These are phyloP conservation scores for Pangasianodon gigas DNA, from an alignment of 2,113 vertebrate genomes.

Conservation along the genomic window DNA sequence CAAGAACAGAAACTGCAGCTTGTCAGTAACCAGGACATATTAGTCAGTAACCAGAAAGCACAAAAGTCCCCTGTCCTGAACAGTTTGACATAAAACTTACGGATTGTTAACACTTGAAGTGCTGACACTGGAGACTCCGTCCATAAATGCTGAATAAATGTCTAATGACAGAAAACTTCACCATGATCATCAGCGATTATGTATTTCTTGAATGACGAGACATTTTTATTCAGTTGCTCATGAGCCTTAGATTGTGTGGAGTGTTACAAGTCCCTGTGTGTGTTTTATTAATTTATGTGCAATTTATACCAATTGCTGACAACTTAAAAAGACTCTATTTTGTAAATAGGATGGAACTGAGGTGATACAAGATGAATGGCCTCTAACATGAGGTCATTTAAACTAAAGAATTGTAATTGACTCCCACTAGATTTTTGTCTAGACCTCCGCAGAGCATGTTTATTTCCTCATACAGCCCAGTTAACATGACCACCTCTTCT, in stretches of 20 bases:
- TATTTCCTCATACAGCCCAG: too few species aligned
- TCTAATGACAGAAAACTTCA: background rate
- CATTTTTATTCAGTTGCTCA: background rate
- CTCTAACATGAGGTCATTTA: background rate
- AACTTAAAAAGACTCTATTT: background rate
- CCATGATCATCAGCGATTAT: background rate
- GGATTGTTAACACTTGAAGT: background rate
- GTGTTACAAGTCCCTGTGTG: background rate
- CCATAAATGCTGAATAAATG: background rate
- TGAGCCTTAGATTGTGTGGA: background rate
- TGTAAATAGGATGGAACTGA: background rate
- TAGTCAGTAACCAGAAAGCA: background rate
- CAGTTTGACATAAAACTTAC: background rate
- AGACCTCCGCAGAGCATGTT: background rate
- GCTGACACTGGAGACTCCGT: background rate
- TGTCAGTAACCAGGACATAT: background rate
- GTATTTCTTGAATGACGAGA: background rate
- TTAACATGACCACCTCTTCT: background rate
- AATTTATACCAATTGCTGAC: background rate
- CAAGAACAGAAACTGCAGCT: background rate
- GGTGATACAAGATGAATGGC: background rate
- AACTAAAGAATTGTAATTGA: background rate
- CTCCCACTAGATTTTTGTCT: background rate
- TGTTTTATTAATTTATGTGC: background rate
- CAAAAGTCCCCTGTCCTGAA: background rate